A percentile compares a stretch with the other conserved stretches of the same genome.
Conservation (phyloP, 2,113 vertebrate species). For the Myxocyprinus asiaticus region DNA sequence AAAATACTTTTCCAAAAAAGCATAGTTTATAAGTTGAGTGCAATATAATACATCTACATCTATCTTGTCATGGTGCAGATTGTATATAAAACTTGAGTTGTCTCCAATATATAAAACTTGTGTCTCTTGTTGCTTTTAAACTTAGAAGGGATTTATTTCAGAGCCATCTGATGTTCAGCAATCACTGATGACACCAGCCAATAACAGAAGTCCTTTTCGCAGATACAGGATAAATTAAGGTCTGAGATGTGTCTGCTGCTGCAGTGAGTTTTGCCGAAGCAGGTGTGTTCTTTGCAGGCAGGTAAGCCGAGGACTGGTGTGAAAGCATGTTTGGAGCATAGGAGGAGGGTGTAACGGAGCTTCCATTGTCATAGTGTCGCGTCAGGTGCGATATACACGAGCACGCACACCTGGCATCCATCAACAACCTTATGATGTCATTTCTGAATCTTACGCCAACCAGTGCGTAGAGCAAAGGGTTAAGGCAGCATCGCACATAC, state of each 20-base stretch:
- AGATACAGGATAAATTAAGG: neutral
- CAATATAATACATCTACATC: no score
- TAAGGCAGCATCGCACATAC: slow-evolving; percentile 88
- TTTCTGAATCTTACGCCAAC: slow-evolving; percentile 86
- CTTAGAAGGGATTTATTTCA: no score
- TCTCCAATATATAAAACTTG: no score
- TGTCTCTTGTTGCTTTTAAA: no score
- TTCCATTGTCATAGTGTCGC: slow-evolving; percentile 13
- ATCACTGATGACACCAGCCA: no score
- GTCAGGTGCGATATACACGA: rapidly evolving
- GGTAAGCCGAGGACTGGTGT: slow-evolving; percentile 3
- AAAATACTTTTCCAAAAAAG: no score
- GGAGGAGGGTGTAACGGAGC: slow-evolving; percentile 53
- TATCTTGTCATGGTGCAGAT: no score
- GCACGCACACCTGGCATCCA: slow-evolving; percentile 54
- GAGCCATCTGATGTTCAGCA: no score
- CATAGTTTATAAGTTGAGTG: no score
- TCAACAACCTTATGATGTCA: slow-evolving; percentile 78
- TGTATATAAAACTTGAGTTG: no score
- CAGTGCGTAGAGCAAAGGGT: slow-evolving; percentile 89
- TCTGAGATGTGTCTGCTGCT: neutral
- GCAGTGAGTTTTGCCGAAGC: neutral
- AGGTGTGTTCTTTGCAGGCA: neutral
- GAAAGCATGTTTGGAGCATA: slow-evolving; percentile 30
- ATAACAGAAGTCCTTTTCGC: no score